These are phyloP conservation scores for Xenus cinereus DNA, from an alignment of 2,113 vertebrate species.

Conservation along the genomic window DNA sequence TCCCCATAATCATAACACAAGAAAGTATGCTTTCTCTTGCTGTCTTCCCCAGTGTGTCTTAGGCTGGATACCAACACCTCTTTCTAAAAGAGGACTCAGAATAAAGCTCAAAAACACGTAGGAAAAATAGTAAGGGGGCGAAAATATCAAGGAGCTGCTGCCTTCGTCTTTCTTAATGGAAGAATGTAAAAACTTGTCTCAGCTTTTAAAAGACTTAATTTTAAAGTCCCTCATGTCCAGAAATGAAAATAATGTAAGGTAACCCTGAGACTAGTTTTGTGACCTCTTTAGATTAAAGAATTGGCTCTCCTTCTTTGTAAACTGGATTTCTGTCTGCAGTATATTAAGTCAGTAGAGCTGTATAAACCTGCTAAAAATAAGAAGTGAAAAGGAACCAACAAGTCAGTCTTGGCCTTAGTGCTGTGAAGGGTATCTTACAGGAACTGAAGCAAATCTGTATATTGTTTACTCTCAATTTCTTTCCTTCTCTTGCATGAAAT, in stretches of 20 bases:
- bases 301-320: constrained; percentile 1
- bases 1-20: background rate
- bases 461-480: background rate
- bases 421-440: background rate
- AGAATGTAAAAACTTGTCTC: background rate
- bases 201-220: background rate
- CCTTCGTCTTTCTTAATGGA: background rate
- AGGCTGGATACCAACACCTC: background rate
- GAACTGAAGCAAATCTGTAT: background rate
- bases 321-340: background rate
- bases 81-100: background rate
- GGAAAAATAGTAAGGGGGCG: background rate
- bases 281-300: background rate
- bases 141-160: background rate
- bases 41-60: background rate
- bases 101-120: background rate
- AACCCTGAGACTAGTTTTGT: background rate
- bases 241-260: background rate
- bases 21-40: background rate
- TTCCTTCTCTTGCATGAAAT: background rate
- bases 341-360: constrained; percentile 13
- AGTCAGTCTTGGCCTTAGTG: background rate
- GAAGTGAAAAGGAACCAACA: background rate
- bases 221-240: background rate
- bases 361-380: background rate